phyloP scores from a whole-genome alignment of 2,113 vertebrate species.

The Rissa tridactyla region DNA sequence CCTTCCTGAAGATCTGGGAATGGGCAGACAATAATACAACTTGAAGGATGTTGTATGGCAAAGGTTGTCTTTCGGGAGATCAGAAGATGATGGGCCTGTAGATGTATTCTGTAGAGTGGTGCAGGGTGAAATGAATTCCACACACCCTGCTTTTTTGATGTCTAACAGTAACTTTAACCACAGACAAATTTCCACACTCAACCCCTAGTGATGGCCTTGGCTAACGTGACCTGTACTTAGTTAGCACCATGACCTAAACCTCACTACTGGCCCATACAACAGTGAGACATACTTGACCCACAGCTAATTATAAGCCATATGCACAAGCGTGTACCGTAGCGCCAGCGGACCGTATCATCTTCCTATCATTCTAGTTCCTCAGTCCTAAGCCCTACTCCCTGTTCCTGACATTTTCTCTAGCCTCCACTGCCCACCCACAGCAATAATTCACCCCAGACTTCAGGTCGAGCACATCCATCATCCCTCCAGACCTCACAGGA shows the following conservation, averaged over 20 bases:
- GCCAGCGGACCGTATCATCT: not conserved
- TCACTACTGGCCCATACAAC: not conserved
- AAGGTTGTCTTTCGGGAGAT: not conserved
- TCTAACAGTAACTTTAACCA: not conserved
- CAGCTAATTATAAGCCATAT: not conserved
- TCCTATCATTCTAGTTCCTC: not conserved
- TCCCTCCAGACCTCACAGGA: not conserved
- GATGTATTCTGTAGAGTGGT: accelerated
- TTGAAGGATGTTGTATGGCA: not conserved
- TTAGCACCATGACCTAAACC: not conserved
- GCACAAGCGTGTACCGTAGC: not conserved
- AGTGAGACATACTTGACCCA: not conserved
- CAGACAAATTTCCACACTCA: not conserved
- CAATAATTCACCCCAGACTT: not conserved
- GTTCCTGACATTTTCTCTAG: not conserved
- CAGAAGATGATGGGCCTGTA: not conserved
- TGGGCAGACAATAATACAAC: not conserved
- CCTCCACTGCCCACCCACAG: not conserved
- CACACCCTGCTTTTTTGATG: not conserved
- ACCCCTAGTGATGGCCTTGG: not conserved
- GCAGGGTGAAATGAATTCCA: not conserved
- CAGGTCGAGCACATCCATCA: not conserved
- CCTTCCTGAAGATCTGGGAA: not conserved
- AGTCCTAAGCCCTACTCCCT: not conserved
- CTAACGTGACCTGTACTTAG: not conserved